Evolutionary conservation across 2,797 vertebrate species (phyloP).

Genomic region (Gouania willdenowi): DNA sequence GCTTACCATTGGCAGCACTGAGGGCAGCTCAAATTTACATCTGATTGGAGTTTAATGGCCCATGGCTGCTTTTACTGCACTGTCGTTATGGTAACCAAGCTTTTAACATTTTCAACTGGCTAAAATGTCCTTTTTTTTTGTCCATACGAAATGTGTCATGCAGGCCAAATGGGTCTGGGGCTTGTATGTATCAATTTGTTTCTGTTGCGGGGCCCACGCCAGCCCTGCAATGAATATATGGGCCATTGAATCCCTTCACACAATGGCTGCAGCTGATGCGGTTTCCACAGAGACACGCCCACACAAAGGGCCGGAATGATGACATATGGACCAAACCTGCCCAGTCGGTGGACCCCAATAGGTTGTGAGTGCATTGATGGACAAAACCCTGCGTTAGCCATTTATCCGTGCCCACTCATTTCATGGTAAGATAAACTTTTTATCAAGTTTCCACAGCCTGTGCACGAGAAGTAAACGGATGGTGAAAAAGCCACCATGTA

Average conservation of each 20-base stretch:
- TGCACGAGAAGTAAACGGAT: conserved; percentile 70
- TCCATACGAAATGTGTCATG: conserved; percentile 83
- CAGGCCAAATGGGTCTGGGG: conserved; percentile 78
- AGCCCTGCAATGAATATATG: conserved; percentile 88
- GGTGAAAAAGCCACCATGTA: conserved; percentile 77
- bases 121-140: conserved; percentile 85
- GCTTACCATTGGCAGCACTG: conserved; percentile 60
- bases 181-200: conserved; percentile 97
- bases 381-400: conserved; percentile 78
- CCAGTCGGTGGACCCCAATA: conserved; percentile 77
- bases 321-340: conserved; percentile 92
- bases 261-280: conserved; percentile 85
- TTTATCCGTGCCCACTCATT: conserved; percentile 79
- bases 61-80: conserved; percentile 76
- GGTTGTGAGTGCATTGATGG: conserved; percentile 71
- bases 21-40: conserved; percentile 86
- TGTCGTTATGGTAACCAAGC: conserved; percentile 81
- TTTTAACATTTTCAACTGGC: conserved; percentile 92
- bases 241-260: conserved; percentile 78
- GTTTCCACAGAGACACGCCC: conserved; percentile 85
- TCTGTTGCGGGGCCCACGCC: conserved; percentile 80
- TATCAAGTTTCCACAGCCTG: conserved; percentile 69
- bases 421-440: conserved; percentile 85
- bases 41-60: conserved; percentile 92
- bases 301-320: conserved; percentile 84